Base-by-base conservation (phyloP, 2,888 invertebrate genomes). In the Metellina segmentata region DNA sequence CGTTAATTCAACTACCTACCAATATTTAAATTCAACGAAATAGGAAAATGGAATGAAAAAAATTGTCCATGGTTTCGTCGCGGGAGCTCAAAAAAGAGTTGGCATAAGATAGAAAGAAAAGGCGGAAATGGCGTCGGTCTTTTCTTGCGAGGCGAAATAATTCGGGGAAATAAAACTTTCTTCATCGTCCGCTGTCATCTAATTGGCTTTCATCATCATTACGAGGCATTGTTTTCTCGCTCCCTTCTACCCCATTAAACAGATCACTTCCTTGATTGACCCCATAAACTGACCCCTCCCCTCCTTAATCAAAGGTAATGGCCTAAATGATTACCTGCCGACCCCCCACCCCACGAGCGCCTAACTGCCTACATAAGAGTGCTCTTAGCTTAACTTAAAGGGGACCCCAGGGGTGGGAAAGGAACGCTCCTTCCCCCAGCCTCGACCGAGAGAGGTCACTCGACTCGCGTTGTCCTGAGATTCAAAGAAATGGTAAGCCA, bases 161-260 rank as follows among this genome's bases (percentile, higher is more conserved):
- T 61, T 16, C 13, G 34, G 79, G 71, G 61, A 71, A 86, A 91
- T 91, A 87, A 87, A 91, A 91, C 82, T 91, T 90, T 81, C 89
- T 89, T 88, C 72, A 61, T 89, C 75, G 61, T 34, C 77, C 69
- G 70, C 87, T 87, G 79, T 79, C 91, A 83, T 86, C 91, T 91
- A 91, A 91, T 91, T 91, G 91, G 61, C 91, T 91, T 91, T 91
- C 91, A 91, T 91, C 91, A 91, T 91, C 91, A 91, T 91, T 91
- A 91, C 72, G 75, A 52, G 72, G 82, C 82, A 87, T 91, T 87
- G 87, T 91, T 91, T 91, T 81, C 87, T 11, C 87, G 19, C 86
- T 70, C 91, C 79, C 83, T 85, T 79, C 81, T 71, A 69, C 70
- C 86, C 93, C 93, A 90, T 93, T 93, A 92, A 90, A 90, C 85